Evolutionary conservation across 2,888 invertebrate species (phyloP).

Genomic region (Pocota personata): DNA sequence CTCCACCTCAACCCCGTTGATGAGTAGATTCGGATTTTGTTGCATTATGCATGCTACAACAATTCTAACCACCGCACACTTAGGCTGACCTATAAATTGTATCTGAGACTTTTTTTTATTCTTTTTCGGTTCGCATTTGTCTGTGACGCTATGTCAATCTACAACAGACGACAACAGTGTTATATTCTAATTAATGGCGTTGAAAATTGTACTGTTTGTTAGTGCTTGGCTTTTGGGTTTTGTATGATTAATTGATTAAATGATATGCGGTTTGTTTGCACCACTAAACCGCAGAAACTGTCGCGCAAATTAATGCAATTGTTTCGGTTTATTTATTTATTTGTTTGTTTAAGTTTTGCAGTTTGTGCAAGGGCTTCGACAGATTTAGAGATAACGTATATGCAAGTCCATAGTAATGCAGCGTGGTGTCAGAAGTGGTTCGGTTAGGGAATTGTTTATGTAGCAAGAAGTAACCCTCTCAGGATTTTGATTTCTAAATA

Average conservation of each 20-base stretch:
- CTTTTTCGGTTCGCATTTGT: background rate
- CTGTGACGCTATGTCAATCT: background rate
- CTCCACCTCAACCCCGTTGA: constrained; percentile 6
- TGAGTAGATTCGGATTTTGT: constrained; percentile 4
- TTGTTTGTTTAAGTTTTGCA: no score
- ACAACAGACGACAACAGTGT: constrained; percentile 1
- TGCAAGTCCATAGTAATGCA: no score
- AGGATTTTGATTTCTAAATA: no score
- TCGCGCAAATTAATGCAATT: background rate
- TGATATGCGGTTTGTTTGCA: constrained; percentile 44
- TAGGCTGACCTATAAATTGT: background rate
- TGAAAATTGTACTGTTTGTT: constrained; percentile 34
- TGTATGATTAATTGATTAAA: constrained; percentile 58
- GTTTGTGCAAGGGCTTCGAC: no score
- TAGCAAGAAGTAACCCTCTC: no score
- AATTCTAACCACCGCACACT: background rate
- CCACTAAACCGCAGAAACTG: background rate
- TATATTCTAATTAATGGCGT: constrained; percentile 60
- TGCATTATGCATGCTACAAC: constrained; percentile 8
- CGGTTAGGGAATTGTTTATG: no score
- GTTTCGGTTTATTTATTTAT: background rate
- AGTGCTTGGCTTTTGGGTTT: constrained; percentile 19
- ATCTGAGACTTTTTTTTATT: background rate
- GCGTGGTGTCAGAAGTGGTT: no score
- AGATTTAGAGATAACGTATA: no score